A percentile compares a stretch with the other conserved stretches of the same genome.
phyloP scores from a whole-genome alignment of 2,888 invertebrate genomes.

The Drosophila demipolita region DNA sequence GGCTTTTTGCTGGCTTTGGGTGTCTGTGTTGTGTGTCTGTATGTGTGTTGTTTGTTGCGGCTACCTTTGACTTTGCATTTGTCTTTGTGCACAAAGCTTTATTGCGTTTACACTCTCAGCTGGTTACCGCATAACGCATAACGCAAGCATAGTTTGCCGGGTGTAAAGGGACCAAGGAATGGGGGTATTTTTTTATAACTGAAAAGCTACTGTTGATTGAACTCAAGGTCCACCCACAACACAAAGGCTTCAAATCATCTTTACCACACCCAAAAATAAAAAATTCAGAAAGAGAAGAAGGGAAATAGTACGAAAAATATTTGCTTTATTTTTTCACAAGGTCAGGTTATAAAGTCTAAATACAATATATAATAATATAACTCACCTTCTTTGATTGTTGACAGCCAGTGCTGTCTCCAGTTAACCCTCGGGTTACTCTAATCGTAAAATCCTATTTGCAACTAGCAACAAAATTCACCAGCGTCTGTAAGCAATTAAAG shows the following conservation, averaged over 20 bases:
- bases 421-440: conserved; percentile 29
- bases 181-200: neutral
- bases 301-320: neutral
- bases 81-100: conserved; percentile 36
- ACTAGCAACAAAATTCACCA: conserved; percentile 27
- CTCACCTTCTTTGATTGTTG: conserved; percentile 57
- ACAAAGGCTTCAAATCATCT: conserved; percentile 4
- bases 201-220: conserved; percentile 6
- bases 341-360: neutral
- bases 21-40: conserved; percentile 39
- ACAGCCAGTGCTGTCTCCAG: conserved; percentile 42
- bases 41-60: conserved; percentile 53
- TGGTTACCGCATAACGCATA: conserved; percentile 23
- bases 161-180: conserved; percentile 14
- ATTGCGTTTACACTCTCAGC: conserved; percentile 50
- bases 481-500: conserved; percentile 29
- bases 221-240: conserved; percentile 20
- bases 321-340: neutral
- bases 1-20: conserved; percentile 56
- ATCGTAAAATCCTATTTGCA: conserved; percentile 13
- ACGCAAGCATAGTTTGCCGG: conserved; percentile 7
- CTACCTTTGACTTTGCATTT: conserved; percentile 21
- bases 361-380: conserved; percentile 16
- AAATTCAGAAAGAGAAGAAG: neutral
- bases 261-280: neutral